A percentile compares a stretch with the other conserved stretches of the same genome.
Evolutionary conservation across 2,113 vertebrate species (phyloP).

Genomic region (Paracanthobrama guichenoti): DNA sequence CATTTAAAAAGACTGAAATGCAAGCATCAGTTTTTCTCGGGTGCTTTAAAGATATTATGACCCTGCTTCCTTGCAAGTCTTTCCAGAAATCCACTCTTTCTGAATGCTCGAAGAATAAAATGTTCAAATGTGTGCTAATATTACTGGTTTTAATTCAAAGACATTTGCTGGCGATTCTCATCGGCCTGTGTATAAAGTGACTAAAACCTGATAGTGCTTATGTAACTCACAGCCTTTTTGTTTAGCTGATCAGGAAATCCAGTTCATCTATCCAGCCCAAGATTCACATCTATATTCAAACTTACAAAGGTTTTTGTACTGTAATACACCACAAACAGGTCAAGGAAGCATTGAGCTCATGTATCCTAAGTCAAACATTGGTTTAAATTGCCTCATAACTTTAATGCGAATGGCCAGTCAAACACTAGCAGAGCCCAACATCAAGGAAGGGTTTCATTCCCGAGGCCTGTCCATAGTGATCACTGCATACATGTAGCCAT

Average conservation of each 20-base stretch:
- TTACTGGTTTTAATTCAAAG: neutral
- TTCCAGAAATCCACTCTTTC: constrained; percentile 2
- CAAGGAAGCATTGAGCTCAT: neutral
- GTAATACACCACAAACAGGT: neutral
- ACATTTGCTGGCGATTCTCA: neutral
- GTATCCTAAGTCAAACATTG: neutral
- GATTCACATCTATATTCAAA: neutral
- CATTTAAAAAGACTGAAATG: constrained; percentile 20
- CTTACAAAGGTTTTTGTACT: neutral
- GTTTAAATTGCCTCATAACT: neutral
- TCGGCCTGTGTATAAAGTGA: neutral
- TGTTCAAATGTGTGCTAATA: neutral
- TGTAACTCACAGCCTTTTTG: neutral
- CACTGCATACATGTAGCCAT: neutral
- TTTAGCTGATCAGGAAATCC: neutral
- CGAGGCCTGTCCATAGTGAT: neutral
- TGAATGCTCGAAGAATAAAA: constrained; percentile 21
- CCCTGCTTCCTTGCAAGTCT: constrained; percentile 5
- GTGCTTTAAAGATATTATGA: neutral
- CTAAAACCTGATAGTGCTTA: neutral
- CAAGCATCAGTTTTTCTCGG: neutral
- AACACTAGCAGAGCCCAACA: constrained; percentile 1
- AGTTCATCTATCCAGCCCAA: neutral
- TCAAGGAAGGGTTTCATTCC: neutral
- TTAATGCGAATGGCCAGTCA: constrained; percentile 10